phyloP scores from a whole-genome alignment of 2,888 invertebrate species.

The Electrophaes corylata region DNA sequence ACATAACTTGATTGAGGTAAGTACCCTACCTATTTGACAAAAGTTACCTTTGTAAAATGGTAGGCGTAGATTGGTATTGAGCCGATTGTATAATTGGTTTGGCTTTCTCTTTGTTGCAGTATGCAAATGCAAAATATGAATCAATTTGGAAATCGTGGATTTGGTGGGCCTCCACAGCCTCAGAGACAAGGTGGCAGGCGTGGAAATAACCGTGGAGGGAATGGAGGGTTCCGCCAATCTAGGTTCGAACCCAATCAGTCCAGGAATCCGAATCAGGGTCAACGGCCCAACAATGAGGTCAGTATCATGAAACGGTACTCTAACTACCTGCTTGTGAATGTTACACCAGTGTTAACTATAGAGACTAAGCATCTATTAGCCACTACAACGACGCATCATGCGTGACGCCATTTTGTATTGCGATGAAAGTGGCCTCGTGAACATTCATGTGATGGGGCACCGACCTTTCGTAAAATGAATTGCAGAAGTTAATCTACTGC shows the following conservation, averaged over 20 bases:
- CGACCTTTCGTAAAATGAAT: no score
- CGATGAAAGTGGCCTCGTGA: background rate
- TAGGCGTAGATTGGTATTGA: no score
- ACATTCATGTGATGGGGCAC: background rate
- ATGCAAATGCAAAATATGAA: slow-evolving; percentile 79
- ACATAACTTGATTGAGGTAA: no score
- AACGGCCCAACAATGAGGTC: slow-evolving; percentile 59
- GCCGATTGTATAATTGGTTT: no score
- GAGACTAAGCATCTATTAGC: no score
- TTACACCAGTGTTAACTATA: background rate
- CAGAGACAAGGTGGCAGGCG: slow-evolving; percentile 74
- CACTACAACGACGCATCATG: background rate
- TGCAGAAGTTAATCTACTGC: no score
- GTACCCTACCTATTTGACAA: no score
- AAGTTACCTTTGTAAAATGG: background rate
- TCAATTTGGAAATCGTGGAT: slow-evolving; percentile 76
- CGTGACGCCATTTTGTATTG: slow-evolving; percentile 45
- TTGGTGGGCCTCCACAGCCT: slow-evolving; percentile 78
- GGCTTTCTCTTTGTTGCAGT: slow-evolving; percentile 40
- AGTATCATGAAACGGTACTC: slow-evolving; percentile 43
- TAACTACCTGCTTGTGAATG: background rate
- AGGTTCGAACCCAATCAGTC: slow-evolving; percentile 67
- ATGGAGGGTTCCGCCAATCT: slow-evolving; percentile 75
- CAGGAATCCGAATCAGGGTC: slow-evolving; percentile 58
- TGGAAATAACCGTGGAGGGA: slow-evolving; percentile 64